phyloP scores from a whole-genome alignment of 2,797 vertebrate genomes.

The Carapus acus region DNA sequence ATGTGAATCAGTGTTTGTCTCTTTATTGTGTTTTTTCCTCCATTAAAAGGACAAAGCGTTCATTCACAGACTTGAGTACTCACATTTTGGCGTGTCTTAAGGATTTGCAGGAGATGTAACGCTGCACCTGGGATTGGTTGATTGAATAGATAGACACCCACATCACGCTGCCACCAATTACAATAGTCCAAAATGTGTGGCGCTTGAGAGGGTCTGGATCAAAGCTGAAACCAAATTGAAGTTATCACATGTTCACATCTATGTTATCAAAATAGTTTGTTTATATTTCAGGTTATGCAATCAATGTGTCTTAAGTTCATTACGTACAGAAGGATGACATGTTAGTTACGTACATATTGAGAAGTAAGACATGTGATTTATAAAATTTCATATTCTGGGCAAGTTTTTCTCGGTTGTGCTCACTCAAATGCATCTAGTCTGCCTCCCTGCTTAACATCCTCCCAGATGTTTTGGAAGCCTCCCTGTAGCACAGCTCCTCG shows the following conservation, averaged over 20 bases:
- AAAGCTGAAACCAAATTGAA: slow-evolving; percentile 61
- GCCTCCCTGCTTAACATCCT: slow-evolving; percentile 66
- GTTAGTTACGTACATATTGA: no score
- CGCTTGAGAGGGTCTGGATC: slow-evolving; percentile 74
- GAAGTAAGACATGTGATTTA: no score
- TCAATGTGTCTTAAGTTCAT: no score
- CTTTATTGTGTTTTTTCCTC: neutral
- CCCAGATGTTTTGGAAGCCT: slow-evolving; percentile 68
- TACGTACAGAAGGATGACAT: no score
- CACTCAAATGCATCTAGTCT: slow-evolving; percentile 72
- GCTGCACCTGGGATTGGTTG: slow-evolving; percentile 82
- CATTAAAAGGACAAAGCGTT: neutral
- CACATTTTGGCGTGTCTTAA: slow-evolving; percentile 75
- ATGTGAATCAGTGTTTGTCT: slow-evolving; percentile 12
- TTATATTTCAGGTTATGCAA: no score
- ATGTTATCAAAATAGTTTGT: neutral
- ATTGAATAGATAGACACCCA: slow-evolving; percentile 76
- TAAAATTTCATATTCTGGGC: no score
- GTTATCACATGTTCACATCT: neutral
- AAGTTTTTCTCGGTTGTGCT: slow-evolving; percentile 15
- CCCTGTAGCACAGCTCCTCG: slow-evolving; percentile 69
- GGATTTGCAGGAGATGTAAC: slow-evolving; percentile 77
- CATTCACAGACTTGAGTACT: slow-evolving; percentile 38
- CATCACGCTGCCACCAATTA: slow-evolving; percentile 75
- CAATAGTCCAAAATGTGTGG: slow-evolving; percentile 76